Evolutionary conservation across 2,797 vertebrate species (phyloP), one percentile per base, ranked within the genome.

Genomic region (Microctenopoma stevenorrisi): DNA sequence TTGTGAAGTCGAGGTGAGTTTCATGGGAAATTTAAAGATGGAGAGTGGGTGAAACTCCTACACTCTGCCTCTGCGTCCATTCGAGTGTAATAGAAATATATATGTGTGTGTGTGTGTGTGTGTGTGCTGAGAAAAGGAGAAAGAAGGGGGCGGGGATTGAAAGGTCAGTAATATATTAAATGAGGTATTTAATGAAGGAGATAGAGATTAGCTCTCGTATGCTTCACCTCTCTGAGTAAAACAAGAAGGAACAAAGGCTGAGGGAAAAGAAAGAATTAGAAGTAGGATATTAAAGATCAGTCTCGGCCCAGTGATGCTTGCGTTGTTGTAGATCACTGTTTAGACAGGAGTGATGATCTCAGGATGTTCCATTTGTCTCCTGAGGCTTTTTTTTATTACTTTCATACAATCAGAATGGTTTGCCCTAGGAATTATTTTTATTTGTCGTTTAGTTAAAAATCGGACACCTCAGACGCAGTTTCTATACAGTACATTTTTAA

Each of bases 31-130:
- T 74, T 71, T 71, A 48, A 87, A 80, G 80, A 78, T 75, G 72
- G 72, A 58, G 80, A 78, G 86, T 87, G 82, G 86, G 88, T 12
- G 64, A 68, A 82, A 87, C 86, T 84, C 86, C 86, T 58, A 85
- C 86, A 77, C 87, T 48, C 72, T 64, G 72, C 76, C 63, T 86
- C 52, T 60, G 8, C 10, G 64, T 63, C 65, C 72, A 82, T 79
- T 46, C 51, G 52, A 79, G 81, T 42, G 37, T 66, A 77, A 44
- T 0, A 47, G 38, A 77, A 57, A 81, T 22, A 79, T 16, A 48
- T 7, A 40, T 22, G 2, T 22, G 22, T 22, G 22, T 22, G 22
- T 22, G 22, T 22, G 22, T 22, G 22, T 22, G 22, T 22, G 22
- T 22, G 22, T 22, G 22, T 22, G 22, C 46, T 0, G 50, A 60